phyloP scores from a whole-genome alignment of 2,113 vertebrate species.

The Oryctolagus cuniculus region mOryCun1.1 NC_091442.1:108813001-108813500 shows the following conservation, averaged over 20 bases:
- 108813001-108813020: no score
- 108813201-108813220: neutral
- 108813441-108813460: slow-evolving; percentile 11
- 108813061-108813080: neutral
- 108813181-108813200: neutral
- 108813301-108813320: neutral
- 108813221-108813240: neutral
- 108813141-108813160: no score
- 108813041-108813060: neutral
- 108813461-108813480: slow-evolving; percentile 34
- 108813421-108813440: neutral
- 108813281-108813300: neutral
- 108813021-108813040: neutral
- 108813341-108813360: neutral
- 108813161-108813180: neutral
- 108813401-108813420: neutral
- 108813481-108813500: slow-evolving; percentile 37
- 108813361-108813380: neutral
- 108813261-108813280: slow-evolving; percentile 12
- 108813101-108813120: neutral
- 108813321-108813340: neutral
- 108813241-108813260: neutral
- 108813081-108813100: neutral
- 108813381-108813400: neutral
- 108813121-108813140: neutral